Percentiles rank a stretch among this genome's conserved stretches.
Evolutionary conservation across 1,140 invertebrate genomes (phyloP).

Genomic region (Eupristina koningsbergeri): DNA sequence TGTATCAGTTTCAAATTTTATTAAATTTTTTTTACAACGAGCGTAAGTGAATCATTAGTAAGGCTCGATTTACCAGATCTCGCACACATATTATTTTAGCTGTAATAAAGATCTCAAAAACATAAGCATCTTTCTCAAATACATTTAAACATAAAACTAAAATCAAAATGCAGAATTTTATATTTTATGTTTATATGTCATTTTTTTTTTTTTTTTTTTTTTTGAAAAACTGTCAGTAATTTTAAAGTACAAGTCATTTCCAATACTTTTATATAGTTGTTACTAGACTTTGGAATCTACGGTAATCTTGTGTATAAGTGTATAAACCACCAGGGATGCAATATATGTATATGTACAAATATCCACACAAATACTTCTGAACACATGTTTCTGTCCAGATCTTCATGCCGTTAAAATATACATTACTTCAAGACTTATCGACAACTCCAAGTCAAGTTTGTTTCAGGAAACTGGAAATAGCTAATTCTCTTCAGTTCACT

Average conservation of each 20-base stretch:
- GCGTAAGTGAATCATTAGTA: background rate
- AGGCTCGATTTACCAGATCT: too few relatives aligned
- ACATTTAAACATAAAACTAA: background rate
- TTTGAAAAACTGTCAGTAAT: too few relatives aligned
- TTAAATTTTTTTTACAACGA: background rate
- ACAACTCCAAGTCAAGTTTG: background rate
- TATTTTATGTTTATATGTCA: background rate
- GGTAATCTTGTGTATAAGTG: background rate
- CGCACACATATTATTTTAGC: background rate
- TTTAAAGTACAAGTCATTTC: background rate
- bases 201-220: background rate
- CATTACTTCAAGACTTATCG: background rate
- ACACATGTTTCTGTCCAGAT: too few relatives aligned
- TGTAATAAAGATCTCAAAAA: background rate
- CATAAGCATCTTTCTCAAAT: background rate
- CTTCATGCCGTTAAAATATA: background rate
- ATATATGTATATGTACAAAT: background rate
- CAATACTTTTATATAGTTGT: background rate
- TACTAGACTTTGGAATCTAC: background rate
- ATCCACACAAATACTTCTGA: too few relatives aligned
- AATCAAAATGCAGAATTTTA: background rate
- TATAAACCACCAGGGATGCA: background rate
- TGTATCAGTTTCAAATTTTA: background rate
- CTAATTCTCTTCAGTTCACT: background rate
- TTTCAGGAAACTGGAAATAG: background rate